phyloP scores from a whole-genome alignment of 2,797 vertebrate genomes.

The Schizopygopsis pylzovi region DNA sequence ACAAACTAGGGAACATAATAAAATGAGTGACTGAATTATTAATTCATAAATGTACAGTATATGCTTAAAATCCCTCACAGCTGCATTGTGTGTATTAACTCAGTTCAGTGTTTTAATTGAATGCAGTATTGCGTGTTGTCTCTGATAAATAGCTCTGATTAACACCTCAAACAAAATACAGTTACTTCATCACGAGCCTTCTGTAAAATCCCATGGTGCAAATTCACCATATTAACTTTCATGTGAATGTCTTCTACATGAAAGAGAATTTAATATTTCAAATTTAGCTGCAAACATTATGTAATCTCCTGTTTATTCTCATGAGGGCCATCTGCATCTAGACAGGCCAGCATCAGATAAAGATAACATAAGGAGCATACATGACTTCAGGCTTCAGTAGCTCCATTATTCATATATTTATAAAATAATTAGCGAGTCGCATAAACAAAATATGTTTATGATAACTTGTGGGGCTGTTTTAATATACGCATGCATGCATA shows the following conservation, averaged over 20 bases:
- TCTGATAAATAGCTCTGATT: slow-evolving; percentile 12
- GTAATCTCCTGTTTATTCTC: slow-evolving; percentile 10
- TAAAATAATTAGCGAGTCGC: not conserved
- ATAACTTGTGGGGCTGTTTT: not conserved
- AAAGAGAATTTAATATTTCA: not conserved
- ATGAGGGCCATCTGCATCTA: not conserved
- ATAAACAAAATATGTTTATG: not conserved
- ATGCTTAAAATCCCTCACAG: not conserved
- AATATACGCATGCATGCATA: not conserved
- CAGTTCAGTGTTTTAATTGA: not conserved
- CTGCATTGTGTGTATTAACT: not conserved
- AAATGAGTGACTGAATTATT: not conserved
- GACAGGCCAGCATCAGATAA: slow-evolving; percentile 21
- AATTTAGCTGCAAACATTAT: not conserved
- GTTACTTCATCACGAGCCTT: not conserved
- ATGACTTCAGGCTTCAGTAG: not conserved
- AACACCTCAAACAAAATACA: not conserved
- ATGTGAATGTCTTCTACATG: not conserved
- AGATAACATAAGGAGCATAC: not conserved
- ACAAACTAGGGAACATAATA: not conserved
- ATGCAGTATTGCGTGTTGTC: not conserved
- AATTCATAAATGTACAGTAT: not conserved
- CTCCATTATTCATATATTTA: not conserved
- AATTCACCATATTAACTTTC: not conserved
- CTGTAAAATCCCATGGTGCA: not conserved